phyloP scores from a whole-genome alignment of 2,888 invertebrate genomes.

The Gerris lacustris region DNA sequence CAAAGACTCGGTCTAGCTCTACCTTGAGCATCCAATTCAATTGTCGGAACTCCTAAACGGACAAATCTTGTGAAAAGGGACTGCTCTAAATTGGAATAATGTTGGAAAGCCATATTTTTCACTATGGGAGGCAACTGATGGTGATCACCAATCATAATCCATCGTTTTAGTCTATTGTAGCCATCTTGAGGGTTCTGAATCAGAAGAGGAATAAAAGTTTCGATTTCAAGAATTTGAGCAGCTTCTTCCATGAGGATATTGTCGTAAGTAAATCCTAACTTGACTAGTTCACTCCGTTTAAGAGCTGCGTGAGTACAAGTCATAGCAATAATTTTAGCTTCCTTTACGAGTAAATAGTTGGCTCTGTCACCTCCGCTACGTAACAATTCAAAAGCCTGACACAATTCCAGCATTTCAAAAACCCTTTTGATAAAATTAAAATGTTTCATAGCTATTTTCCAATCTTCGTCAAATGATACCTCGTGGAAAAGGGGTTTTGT shows the following conservation, averaged over 20 bases:
- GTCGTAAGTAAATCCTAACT: constrained; percentile 91
- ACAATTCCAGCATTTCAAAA: constrained; percentile 11
- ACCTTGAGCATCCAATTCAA: constrained; percentile 95
- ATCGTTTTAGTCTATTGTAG: constrained; percentile 85
- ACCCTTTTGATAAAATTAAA: constrained; percentile 42
- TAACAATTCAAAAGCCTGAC: constrained; percentile 78
- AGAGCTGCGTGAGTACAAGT: constrained; percentile 99
- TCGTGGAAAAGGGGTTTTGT: constrained; percentile 85
- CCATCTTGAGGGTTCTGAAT: constrained; percentile 98
- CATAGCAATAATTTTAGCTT: constrained; percentile 99
- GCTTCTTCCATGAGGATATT: constrained; percentile 99
- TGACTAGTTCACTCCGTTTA: constrained; percentile 88
- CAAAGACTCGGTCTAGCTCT: constrained; percentile 86
- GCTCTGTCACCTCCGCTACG: constrained; percentile 91
- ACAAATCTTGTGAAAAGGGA: constrained; percentile 94
- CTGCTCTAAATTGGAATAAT: constrained; percentile 99
- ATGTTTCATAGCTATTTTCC: constrained; percentile 83
- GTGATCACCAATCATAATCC: constrained; percentile 99
- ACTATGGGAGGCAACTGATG: constrained; percentile 98
- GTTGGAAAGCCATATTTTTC: constrained; percentile 99
- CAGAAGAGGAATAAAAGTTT: constrained; percentile 95
- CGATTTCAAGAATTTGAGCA: constrained; percentile 97
- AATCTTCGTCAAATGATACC: constrained; percentile 61
- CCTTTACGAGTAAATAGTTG: constrained; percentile 91
- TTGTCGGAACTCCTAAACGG: constrained; percentile 88